Evolutionary conservation across 2,797 vertebrate species (phyloP).

Genomic region (Setipinna tenuifilis): DNA sequence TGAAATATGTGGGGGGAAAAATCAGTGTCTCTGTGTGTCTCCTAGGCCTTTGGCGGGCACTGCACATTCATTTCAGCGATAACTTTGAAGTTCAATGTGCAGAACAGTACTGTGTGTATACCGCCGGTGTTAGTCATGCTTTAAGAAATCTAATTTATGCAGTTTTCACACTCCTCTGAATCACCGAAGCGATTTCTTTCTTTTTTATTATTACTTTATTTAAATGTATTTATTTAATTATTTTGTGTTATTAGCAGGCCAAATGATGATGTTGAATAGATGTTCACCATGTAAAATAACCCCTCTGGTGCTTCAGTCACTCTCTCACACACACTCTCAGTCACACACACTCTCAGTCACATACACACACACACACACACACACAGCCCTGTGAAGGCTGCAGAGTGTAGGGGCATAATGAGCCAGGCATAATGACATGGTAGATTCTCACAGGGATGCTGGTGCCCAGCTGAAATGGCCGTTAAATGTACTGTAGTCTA

Average conservation of each 20-base stretch:
- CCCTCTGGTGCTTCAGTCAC: conserved; percentile 27
- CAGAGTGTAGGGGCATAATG: conserved; percentile 68
- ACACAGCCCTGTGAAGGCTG: conserved; percentile 58
- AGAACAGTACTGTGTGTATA: background rate
- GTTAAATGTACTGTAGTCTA: conserved; percentile 54
- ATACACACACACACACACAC: no score
- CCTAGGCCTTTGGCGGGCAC: no score
- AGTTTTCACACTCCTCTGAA: background rate
- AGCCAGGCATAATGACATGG: conserved; percentile 70
- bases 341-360: no score
- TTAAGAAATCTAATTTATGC: background rate
- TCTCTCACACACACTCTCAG: conserved; percentile 67
- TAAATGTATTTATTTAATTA: background rate
- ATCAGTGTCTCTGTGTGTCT: conserved; percentile 34
- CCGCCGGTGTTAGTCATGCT: background rate
- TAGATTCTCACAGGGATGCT: conserved; percentile 68
- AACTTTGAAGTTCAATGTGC: background rate
- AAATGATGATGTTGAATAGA: background rate
- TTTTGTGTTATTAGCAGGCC: background rate
- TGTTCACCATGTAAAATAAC: background rate
- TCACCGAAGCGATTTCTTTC: background rate
- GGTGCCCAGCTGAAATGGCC: conserved; percentile 62
- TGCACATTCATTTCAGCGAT: background rate
- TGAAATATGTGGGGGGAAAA: conserved; percentile 61
- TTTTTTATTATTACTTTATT: background rate